These are phyloP conservation scores for Alcis repandata DNA, from an alignment of 2,888 invertebrate genomes.

Conservation along the genomic window DNA sequence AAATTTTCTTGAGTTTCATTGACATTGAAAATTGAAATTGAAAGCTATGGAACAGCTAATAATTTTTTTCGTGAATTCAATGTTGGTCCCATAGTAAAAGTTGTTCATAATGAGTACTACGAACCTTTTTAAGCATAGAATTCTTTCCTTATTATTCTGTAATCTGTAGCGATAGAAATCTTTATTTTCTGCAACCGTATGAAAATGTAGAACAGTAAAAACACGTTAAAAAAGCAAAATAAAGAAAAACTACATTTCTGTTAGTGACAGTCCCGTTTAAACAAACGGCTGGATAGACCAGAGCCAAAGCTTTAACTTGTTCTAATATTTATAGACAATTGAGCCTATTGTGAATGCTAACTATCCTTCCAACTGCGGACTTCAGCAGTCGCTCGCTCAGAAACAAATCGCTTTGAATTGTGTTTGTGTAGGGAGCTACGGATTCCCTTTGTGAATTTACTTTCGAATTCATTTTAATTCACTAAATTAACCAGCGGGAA, in stretches of 20 bases:
- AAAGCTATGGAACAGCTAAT: too few relatives aligned
- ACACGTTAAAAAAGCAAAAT: neutral
- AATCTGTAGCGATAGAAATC: too few relatives aligned
- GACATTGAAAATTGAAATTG: too few relatives aligned
- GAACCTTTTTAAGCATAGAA: too few relatives aligned
- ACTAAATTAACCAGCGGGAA: conserved; percentile 13
- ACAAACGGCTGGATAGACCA: conserved; percentile 9
- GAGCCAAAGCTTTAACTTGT: conserved; percentile 13
- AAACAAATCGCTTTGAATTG: conserved; percentile 22
- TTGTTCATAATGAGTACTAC: too few relatives aligned
- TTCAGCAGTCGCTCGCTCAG: conserved; percentile 15
- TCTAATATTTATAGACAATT: conserved; percentile 25
- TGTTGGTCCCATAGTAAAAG: too few relatives aligned
- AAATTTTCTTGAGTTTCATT: too few relatives aligned
- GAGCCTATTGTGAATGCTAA: conserved; percentile 20
- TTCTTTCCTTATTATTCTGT: too few relatives aligned
- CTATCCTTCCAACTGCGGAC: conserved; percentile 7
- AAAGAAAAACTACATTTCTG: neutral
- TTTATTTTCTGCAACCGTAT: too few relatives aligned
- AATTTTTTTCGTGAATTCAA: too few relatives aligned
- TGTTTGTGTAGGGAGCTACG: conserved; percentile 20
- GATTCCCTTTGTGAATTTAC: conserved; percentile 13
- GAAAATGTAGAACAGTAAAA: neutral
- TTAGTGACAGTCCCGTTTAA: neutral
- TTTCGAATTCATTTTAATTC: conserved; percentile 12